Evolutionary conservation across 2,797 vertebrate species (phyloP).

Genomic region (Thripadectes ignobilis): DNA sequence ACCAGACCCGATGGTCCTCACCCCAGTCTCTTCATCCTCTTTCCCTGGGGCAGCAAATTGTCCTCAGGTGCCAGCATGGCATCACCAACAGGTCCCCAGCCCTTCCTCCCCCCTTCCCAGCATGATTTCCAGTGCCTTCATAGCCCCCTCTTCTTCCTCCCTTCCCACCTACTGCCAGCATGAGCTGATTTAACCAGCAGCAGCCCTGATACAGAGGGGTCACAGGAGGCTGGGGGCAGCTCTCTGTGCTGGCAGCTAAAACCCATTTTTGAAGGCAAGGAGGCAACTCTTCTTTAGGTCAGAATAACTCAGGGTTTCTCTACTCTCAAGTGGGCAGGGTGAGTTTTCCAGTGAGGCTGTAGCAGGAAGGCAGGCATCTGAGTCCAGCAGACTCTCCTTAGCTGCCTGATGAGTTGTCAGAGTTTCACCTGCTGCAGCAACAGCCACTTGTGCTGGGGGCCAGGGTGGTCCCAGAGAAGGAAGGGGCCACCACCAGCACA

Average conservation of each 20-base stretch:
- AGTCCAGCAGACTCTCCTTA: not conserved
- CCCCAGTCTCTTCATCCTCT: not conserved
- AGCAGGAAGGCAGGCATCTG: not conserved
- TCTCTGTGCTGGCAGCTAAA: not conserved
- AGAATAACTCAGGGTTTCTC: not conserved
- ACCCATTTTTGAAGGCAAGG: not conserved
- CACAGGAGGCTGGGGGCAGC: not conserved
- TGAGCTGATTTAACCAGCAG: not conserved
- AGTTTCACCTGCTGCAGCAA: not conserved
- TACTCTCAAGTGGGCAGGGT: not conserved
- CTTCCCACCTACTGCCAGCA: not conserved
- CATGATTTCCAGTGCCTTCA: not conserved
- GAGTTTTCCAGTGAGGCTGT: not conserved
- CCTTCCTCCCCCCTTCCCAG: not conserved
- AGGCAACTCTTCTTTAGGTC: not conserved
- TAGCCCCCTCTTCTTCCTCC: not conserved
- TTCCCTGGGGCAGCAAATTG: not conserved
- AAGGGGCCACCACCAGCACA: not conserved
- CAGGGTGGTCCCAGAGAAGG: accelerated
- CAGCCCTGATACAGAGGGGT: accelerated
- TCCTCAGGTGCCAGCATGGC: not conserved
- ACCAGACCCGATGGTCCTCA: not conserved
- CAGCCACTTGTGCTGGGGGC: accelerated
- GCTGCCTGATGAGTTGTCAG: not conserved
- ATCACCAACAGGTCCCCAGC: not conserved